Evolutionary conservation across 2,888 invertebrate species (phyloP).

Genomic region (Syritta pipiens): DNA sequence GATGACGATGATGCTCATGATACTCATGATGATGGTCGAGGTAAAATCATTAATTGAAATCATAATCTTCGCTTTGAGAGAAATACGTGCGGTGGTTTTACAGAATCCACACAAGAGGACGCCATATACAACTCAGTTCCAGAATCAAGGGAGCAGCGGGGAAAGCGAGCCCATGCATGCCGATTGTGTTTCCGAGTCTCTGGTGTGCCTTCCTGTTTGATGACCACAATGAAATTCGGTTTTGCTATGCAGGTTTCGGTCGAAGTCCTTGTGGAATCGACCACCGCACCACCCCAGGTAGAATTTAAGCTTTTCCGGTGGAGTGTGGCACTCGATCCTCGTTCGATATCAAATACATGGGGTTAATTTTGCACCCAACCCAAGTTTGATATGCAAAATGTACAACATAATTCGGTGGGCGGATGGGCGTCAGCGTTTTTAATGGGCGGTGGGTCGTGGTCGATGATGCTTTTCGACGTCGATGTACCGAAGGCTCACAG

Average conservation of each 20-base stretch:
- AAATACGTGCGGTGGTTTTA: constrained; percentile 57
- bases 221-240: constrained; percentile 67
- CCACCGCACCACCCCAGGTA: constrained; percentile 29
- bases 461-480: constrained; percentile 43
- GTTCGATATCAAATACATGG: constrained; percentile 32
- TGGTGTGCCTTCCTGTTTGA: constrained; percentile 60
- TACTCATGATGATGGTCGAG: constrained; percentile 45
- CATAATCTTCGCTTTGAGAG: constrained; percentile 66
- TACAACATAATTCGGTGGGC: too few relatives aligned
- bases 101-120: constrained; percentile 39
- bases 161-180: not conserved
- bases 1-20: not conserved
- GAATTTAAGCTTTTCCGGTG: constrained; percentile 55
- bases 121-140: not conserved
- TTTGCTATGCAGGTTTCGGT: constrained; percentile 49
- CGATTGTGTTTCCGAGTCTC: constrained; percentile 44
- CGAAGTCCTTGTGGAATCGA: constrained; percentile 46
- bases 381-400: too few relatives aligned
- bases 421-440: too few relatives aligned
- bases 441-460: constrained; percentile 9
- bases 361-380: constrained; percentile 46
- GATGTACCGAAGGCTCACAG: too few relatives aligned
- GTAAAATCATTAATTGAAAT: constrained; percentile 69
- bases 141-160: not conserved
- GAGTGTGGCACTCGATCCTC: not conserved